Evolutionary conservation across 1,140 invertebrate species (phyloP).

Genomic region (Halictus rubicundus): DNA sequence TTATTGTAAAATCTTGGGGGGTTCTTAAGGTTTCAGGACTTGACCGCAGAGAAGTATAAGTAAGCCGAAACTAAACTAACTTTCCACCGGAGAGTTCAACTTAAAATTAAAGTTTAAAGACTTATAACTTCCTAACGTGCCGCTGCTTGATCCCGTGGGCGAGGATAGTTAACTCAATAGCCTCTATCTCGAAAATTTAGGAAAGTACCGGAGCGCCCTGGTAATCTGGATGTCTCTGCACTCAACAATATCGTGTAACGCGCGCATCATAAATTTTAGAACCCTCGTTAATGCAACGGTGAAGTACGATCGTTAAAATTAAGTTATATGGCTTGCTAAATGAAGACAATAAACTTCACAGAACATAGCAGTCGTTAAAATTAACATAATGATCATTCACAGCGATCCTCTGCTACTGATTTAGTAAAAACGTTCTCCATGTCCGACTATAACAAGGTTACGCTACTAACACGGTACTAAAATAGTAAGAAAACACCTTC

Average conservation of each 20-base stretch:
- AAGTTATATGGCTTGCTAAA: not conserved
- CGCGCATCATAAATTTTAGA: conserved; percentile 19
- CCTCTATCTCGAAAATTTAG: conserved; percentile 44
- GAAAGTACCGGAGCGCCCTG: conserved; percentile 28
- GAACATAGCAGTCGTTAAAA: not conserved
- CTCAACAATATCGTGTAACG: conserved; percentile 26
- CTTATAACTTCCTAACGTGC: conserved; percentile 70
- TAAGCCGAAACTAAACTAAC: conserved; percentile 64
- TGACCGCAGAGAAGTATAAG: conserved; percentile 66
- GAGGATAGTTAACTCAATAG: conserved; percentile 60
- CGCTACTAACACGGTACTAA: not conserved
- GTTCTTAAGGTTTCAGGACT: conserved; percentile 59
- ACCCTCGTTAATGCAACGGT: not conserved
- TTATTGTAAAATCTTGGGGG: conserved; percentile 64
- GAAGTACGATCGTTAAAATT: not conserved
- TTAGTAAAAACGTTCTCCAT: too few species aligned
- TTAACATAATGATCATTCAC: too few species aligned
- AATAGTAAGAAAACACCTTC: not conserved
- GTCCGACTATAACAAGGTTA: not conserved
- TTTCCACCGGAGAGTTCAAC: conserved; percentile 59
- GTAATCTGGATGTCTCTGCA: conserved; percentile 33
- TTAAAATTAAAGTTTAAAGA: conserved; percentile 74
- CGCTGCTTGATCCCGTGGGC: conserved; percentile 55
- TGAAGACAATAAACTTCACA: not conserved
- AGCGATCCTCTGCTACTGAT: too few species aligned